These are phyloP conservation scores for Heliconius hortense DNA, from an alignment of 2,888 invertebrate species.

Conservation along the genomic window DNA sequence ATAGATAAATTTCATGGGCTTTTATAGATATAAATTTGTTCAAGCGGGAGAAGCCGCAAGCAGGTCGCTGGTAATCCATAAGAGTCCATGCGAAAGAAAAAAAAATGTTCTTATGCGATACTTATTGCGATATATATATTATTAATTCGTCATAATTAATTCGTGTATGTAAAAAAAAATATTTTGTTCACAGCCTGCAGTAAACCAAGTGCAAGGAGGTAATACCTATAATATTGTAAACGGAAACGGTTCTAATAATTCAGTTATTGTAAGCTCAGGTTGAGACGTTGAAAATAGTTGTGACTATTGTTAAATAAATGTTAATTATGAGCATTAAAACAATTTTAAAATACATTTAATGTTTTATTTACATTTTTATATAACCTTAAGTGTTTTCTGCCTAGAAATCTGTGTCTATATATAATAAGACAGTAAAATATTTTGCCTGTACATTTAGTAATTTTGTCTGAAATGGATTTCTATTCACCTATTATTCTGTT, in stretches of 20 bases:
- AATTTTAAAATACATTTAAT: neutral
- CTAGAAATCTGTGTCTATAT: too few relatives aligned
- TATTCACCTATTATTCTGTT: too few relatives aligned
- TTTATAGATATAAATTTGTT: too few relatives aligned
- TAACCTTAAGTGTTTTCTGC: neutral
- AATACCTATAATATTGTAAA: neutral
- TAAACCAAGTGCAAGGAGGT: neutral
- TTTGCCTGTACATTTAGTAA: too few relatives aligned
- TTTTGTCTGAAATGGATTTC: too few relatives aligned
- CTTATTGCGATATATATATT: too few relatives aligned
- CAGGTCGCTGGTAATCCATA: too few relatives aligned
- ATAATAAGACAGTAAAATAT: too few relatives aligned
- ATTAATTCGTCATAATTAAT: too few relatives aligned
- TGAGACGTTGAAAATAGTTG: neutral
- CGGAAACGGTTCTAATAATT: neutral
- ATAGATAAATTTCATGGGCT: neutral
- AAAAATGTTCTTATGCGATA: too few relatives aligned
- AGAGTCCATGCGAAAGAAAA: too few relatives aligned
- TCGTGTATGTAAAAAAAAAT: neutral
- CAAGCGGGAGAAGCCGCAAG: too few relatives aligned
- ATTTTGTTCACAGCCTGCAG: neutral
- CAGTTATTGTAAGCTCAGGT: neutral
- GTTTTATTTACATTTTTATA: neutral
- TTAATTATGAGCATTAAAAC: neutral
- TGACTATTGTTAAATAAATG: neutral